Evolutionary conservation across 2,888 invertebrate genomes (phyloP), one percentile per base, ranked within the genome.

Genomic region (Lasius fuliginosus): DNA sequence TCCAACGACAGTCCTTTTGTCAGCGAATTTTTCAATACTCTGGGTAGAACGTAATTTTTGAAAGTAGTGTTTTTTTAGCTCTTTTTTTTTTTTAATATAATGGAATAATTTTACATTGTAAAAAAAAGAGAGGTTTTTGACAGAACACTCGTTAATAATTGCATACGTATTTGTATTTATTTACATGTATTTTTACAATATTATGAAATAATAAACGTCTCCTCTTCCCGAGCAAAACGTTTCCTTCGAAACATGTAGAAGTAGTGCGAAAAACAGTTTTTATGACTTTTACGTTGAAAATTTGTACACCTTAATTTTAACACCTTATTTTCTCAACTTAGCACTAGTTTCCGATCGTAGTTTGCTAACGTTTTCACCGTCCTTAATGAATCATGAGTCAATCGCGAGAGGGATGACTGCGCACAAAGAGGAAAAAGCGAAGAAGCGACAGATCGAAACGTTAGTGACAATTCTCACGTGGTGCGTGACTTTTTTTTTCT

Each of bases 1-100:
- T 92, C 95, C 0, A 96, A 95, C 62, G 98, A 98, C 95, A 96
- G 96, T 18, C 97, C 98, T 0, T 98, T 97, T 95, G 95, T 97
- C 0, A 95, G 95, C 67, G 97, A 97, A 84, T 96, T 96, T 88
- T 94, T 97, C 4, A 65, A 8, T 1, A 60, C 74, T 79, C 3
- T 60, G 6, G 23, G 4, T 11, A 73, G 60, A 60, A 15, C 3
- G 9, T 73, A 49, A 73, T 49, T 27, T 71, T 73, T 58, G 8
- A 36, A 30, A 49, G 4, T 23, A 30, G 8, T 27, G 1, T n/a
- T 56, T 30, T 67, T 67, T 49, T 11, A 33, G 1, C 36, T 36
- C n/a, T 1, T 5, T 49, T 15, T 1, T 5, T 49, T 15, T 27
- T 49, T 46, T 40, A 18, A 46, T 56, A 53, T 69, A 33, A 68